Evolutionary conservation across 2,888 invertebrate genomes (phyloP).

Genomic region (Metallyticus violacea): DNA sequence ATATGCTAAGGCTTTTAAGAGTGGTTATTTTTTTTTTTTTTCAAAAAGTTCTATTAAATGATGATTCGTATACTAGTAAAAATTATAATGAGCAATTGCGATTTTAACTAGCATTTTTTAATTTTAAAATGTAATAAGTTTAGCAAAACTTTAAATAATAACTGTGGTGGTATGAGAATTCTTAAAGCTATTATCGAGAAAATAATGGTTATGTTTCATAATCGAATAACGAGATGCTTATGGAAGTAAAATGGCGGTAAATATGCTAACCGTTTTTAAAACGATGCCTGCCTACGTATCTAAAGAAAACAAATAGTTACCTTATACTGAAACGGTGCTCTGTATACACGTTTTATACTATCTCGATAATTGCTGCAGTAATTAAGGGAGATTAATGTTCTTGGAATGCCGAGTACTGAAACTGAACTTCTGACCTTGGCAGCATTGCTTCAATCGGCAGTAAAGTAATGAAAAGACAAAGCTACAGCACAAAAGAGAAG

Average conservation of each 20-base stretch:
- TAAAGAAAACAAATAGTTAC: not conserved
- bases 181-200: not conserved
- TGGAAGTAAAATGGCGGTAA: not conserved
- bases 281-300: not conserved
- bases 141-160: no score
- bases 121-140: no score
- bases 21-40: no score
- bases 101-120: no score
- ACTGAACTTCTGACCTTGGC: not conserved
- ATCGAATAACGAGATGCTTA: not conserved
- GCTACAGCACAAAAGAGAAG: not conserved
- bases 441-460: not conserved
- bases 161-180: not conserved
- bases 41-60: no score
- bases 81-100: no score
- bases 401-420: not conserved
- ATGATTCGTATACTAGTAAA: no score
- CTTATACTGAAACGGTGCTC: no score
- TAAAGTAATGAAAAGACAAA: not conserved
- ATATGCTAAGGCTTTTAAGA: no score
- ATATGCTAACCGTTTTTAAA: not conserved
- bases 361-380: not conserved
- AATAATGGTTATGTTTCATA: not conserved
- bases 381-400: not conserved
- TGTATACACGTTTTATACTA: not conserved